Evolutionary conservation across 2,888 invertebrate species (phyloP).

Genomic region (Nymphalis urticae): DNA sequence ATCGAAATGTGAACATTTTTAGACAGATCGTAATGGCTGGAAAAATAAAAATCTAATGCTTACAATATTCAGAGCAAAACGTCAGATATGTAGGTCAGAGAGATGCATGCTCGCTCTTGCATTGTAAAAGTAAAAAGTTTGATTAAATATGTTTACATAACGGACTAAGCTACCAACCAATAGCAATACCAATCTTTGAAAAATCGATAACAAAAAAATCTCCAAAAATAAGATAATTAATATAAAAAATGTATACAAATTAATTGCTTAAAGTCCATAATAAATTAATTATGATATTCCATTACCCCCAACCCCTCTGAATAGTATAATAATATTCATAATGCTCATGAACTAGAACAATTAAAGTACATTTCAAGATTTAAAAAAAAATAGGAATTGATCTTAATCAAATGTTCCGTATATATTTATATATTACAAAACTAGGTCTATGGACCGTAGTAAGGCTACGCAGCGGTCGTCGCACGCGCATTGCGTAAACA

Average conservation of each 20-base stretch:
- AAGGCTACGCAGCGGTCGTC: conserved; percentile 16
- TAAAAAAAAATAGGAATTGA: background rate
- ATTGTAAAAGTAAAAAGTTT: conserved; percentile 29
- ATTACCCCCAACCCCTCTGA: too few relatives aligned
- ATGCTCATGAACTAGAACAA: too few relatives aligned
- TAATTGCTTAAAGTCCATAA: too few relatives aligned
- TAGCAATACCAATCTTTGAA: background rate
- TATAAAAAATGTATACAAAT: background rate
- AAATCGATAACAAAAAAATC: too few relatives aligned
- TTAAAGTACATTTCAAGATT: too few relatives aligned
- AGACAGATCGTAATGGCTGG: conserved; percentile 19
- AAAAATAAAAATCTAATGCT: conserved; percentile 26
- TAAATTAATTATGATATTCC: too few relatives aligned
- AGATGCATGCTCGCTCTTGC: conserved; percentile 29
- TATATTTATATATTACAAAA: background rate
- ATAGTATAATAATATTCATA: too few relatives aligned
- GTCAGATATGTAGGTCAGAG: conserved; percentile 41
- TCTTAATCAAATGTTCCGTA: background rate
- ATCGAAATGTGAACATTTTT: background rate
- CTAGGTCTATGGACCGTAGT: conserved; percentile 16
- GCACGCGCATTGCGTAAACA: conserved; percentile 32
- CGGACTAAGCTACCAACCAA: conserved; percentile 18
- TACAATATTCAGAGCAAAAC: conserved; percentile 57
- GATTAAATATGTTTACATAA: conserved; percentile 34
- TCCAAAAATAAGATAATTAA: background rate